Percentiles rank a stretch among this genome's conserved stretches.
Conservation (phyloP, 2,797 vertebrate genomes). For the Argentina silus region DNA sequence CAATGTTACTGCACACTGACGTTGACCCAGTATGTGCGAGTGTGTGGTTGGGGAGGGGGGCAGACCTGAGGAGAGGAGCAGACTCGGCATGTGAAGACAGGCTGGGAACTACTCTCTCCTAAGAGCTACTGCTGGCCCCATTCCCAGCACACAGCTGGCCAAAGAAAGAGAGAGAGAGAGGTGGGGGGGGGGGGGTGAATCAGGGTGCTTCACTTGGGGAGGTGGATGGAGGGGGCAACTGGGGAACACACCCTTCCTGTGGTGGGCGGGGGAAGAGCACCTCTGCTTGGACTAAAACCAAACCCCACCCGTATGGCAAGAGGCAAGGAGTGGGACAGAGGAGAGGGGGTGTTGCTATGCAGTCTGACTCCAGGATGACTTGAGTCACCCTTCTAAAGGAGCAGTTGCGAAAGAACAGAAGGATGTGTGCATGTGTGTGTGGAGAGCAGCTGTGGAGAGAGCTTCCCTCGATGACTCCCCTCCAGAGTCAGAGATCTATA, state of each 20-base stretch:
- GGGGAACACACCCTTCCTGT: slow-evolving; percentile 47
- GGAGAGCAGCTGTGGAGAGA: slow-evolving; percentile 76
- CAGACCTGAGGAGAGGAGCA: neutral
- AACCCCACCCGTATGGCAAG: slow-evolving; percentile 12
- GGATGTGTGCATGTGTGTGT: slow-evolving; percentile 68
- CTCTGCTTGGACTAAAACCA: slow-evolving; percentile 33
- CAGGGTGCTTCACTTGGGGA: slow-evolving; percentile 27
- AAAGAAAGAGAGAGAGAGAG: neutral
- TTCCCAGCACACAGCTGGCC: slow-evolving; percentile 13
- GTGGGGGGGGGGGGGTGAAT: neutral
- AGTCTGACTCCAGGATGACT: slow-evolving; percentile 57
- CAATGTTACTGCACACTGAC: too few relatives aligned
- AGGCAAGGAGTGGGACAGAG: neutral
- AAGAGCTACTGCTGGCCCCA: neutral
- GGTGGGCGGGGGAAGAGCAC: neutral
- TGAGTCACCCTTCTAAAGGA: slow-evolving; percentile 58
- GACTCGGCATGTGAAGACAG: neutral
- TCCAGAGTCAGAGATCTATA: too few relatives aligned
- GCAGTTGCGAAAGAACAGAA: slow-evolving; percentile 67
- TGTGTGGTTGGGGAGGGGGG: neutral
- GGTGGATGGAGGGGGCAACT: slow-evolving; percentile 29
- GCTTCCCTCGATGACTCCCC: slow-evolving; percentile 3
- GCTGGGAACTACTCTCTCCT: slow-evolving; percentile 9
- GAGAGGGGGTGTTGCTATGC: slow-evolving; percentile 17
- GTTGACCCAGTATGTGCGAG: neutral